Conservation (phyloP, 2,797 vertebrate genomes). For the Glyptemys insculpta region DNA sequence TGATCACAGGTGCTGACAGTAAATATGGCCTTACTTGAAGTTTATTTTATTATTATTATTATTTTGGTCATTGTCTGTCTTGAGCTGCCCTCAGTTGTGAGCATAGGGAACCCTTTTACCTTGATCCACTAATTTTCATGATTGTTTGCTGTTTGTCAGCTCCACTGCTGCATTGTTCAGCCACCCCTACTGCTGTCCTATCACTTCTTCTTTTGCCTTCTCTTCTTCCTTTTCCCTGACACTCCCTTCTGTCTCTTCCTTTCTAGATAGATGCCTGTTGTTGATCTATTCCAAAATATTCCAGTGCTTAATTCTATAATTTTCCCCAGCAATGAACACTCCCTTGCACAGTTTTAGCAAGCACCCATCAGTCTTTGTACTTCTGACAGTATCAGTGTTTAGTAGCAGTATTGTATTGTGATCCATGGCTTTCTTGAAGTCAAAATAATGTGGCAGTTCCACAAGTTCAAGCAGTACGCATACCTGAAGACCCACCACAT, state of each 20-base stretch:
- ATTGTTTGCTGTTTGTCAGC: slow-evolving; percentile 35
- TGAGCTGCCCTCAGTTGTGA: slow-evolving; percentile 36
- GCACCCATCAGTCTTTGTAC: slow-evolving; percentile 35
- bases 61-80: not conserved
- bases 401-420: slow-evolving; percentile 25
- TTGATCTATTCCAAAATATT: slow-evolving; percentile 22
- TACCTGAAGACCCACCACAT: slow-evolving; percentile 40
- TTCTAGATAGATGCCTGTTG: slow-evolving; percentile 10
- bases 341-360: slow-evolving; percentile 58
- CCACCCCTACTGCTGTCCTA: not conserved
- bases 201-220: slow-evolving; percentile 35
- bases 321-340: slow-evolving; percentile 46
- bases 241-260: not conserved
- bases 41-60: slow-evolving; percentile 25
- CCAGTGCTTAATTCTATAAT: slow-evolving; percentile 5
- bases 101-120: slow-evolving; percentile 35
- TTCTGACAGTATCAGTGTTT: slow-evolving; percentile 33
- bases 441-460: slow-evolving; percentile 55
- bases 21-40: slow-evolving; percentile 60
- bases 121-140: not conserved
- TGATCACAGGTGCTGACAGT: slow-evolving; percentile 60
- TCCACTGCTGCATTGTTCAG: slow-evolving; percentile 33
- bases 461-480: not conserved
- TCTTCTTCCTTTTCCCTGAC: not conserved
- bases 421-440: slow-evolving; percentile 14